These are phyloP conservation scores for Trichogramma evanescens DNA, from an alignment of 2,888 invertebrate species.

Conservation along the genomic window DNA sequence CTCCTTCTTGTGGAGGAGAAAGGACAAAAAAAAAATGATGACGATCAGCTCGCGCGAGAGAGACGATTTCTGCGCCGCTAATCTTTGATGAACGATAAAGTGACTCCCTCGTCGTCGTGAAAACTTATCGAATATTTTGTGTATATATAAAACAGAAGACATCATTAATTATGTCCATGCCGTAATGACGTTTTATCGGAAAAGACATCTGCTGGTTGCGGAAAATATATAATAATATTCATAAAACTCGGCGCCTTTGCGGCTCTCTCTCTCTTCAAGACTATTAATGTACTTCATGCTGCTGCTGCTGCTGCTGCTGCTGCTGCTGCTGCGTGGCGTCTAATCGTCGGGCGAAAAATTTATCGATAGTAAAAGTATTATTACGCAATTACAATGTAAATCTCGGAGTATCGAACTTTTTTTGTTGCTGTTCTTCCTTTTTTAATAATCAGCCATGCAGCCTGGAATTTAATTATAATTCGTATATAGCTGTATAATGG, in stretches of 20 bases:
- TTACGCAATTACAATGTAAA: constrained; percentile 12
- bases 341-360: not conserved
- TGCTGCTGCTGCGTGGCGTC: not conserved
- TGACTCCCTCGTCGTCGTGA: too few relatives aligned
- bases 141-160: constrained; percentile 24
- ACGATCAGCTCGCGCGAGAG: too few relatives aligned
- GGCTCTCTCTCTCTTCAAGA: constrained; percentile 5
- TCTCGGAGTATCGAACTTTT: not conserved
- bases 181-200: constrained; percentile 42
- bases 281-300: constrained; percentile 12
- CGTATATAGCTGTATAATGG: too few relatives aligned
- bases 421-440: constrained; percentile 1
- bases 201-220: constrained; percentile 43
- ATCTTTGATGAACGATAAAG: too few relatives aligned
- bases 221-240: constrained; percentile 44
- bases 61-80: too few relatives aligned
- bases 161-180: constrained; percentile 43
- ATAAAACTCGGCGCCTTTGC: constrained; percentile 35
- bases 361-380: not conserved
- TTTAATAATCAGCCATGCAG: constrained; percentile 4
- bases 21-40: too few relatives aligned
- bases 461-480: not conserved
- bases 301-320: constrained; percentile 19
- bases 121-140: constrained; percentile 9
- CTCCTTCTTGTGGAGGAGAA: too few relatives aligned